Percentiles rank a stretch among this genome's conserved stretches.
phyloP scores from a whole-genome alignment of 2,113 vertebrate genomes.

The Dasyornis broadbenti region DNA sequence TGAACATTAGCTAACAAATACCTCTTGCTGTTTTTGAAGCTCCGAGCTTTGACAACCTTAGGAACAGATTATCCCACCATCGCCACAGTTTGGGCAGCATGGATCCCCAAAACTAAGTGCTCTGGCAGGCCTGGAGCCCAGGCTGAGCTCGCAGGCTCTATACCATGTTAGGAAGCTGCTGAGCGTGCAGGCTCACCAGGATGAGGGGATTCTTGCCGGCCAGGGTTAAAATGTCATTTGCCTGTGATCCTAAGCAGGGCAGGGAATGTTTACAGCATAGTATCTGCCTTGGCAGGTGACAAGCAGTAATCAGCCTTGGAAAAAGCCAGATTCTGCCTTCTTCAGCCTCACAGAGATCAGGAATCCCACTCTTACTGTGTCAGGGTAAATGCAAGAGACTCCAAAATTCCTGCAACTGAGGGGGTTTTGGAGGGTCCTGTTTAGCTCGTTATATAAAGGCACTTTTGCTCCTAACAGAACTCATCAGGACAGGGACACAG shows the following conservation, averaged over 20 bases:
- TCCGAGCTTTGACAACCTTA: background rate
- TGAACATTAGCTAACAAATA: background rate
- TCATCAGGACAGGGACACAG: background rate
- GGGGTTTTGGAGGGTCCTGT: background rate
- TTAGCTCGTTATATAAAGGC: background rate
- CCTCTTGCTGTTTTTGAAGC: background rate
- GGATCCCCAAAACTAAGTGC: fast-evolving
- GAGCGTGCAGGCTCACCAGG: background rate
- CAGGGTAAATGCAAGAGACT: background rate
- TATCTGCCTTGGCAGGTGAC: background rate
- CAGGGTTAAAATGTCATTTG: background rate
- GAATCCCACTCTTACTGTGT: background rate
- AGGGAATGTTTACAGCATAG: background rate
- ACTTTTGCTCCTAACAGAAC: background rate
- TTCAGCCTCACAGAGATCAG: background rate
- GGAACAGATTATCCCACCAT: background rate
- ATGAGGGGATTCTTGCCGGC: background rate
- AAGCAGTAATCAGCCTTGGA: background rate
- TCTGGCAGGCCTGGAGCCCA: background rate
- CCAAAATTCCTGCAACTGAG: background rate
- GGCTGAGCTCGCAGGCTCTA: background rate
- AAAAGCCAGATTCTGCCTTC: background rate
- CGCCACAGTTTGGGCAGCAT: background rate
- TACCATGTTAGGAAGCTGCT: fast-evolving
- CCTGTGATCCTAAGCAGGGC: background rate